Evolutionary conservation across 2,797 vertebrate species (phyloP).

Genomic region (Acrocephalus scirpaceus): DNA sequence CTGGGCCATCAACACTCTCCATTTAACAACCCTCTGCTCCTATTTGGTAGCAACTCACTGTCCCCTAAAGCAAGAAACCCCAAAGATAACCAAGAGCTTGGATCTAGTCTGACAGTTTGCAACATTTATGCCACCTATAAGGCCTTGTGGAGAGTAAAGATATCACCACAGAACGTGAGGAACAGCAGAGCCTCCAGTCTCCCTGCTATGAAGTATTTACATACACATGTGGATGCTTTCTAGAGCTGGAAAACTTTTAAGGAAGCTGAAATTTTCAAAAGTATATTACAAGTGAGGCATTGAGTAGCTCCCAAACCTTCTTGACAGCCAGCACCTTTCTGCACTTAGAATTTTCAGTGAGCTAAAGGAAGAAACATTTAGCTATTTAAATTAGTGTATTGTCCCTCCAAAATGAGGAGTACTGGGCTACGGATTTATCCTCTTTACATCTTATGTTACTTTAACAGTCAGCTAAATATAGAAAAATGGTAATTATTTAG

Average conservation of each 20-base stretch:
- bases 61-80: neutral
- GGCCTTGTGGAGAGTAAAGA: neutral
- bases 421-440: neutral
- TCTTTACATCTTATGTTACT: neutral
- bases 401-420: neutral
- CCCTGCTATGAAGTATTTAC: rapidly evolving
- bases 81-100: neutral
- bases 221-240: rapidly evolving
- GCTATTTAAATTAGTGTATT: neutral
- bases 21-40: neutral
- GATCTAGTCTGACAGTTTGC: neutral
- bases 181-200: neutral
- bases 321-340: neutral
- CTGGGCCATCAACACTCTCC: neutral
- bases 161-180: rapidly evolving
- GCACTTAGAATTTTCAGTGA: neutral
- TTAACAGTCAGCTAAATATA: constrained; percentile 33
- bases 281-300: neutral
- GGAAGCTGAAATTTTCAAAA: neutral
- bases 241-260: neutral
- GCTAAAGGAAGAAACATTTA: neutral
- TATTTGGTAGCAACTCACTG: neutral
- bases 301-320: neutral
- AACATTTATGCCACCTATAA: neutral
- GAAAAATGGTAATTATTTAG: constrained; percentile 51